phyloP scores from a whole-genome alignment of 2,113 vertebrate species.

The Chloebia gouldiae region DNA sequence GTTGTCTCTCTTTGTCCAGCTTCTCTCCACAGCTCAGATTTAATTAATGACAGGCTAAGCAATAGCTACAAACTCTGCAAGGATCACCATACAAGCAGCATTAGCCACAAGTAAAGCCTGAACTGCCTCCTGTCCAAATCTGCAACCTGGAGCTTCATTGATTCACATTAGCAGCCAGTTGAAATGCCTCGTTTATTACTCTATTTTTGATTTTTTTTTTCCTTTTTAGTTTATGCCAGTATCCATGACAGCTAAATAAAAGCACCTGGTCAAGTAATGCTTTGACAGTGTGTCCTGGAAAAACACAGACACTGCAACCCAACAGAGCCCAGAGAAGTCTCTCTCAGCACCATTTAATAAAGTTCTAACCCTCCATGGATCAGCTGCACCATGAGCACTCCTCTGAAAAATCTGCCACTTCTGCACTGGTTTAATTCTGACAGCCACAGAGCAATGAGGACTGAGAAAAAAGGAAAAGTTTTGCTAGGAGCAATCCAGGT shows the following conservation, averaged over 20 bases:
- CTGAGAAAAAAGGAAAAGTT: not conserved
- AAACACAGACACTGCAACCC: not conserved
- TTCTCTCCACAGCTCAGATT: not conserved
- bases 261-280: not conserved
- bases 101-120: not conserved
- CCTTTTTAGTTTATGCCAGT: not conserved
- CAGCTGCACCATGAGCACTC: not conserved
- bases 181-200: not conserved
- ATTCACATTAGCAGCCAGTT: not conserved
- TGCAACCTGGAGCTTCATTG: not conserved
- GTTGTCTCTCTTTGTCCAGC: not conserved
- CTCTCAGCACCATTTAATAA: not conserved
- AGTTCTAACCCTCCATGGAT: not conserved
- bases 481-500: not conserved
- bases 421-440: not conserved
- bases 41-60: not conserved
- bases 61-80: not conserved
- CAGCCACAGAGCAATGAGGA: not conserved
- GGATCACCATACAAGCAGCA: not conserved
- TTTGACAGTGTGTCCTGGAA: not conserved
- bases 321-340: not conserved
- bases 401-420: not conserved
- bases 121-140: not conserved
- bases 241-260: not conserved
- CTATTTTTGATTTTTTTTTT: not conserved